phyloP scores from a whole-genome alignment of 2,888 invertebrate genomes.

The Brachypalpus laphriformis region DNA sequence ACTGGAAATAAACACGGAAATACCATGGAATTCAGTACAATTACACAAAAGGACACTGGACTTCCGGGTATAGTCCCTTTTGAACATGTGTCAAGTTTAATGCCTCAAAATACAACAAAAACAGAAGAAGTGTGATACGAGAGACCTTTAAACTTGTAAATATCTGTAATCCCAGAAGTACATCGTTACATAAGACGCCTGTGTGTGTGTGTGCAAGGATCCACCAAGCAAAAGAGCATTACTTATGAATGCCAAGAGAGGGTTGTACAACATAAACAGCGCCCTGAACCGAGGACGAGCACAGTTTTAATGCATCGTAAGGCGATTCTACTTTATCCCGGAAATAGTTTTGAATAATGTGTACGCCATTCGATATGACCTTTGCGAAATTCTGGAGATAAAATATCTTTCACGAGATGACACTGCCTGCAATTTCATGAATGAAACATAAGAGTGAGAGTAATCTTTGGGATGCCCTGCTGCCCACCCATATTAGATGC shows the following conservation, averaged over 20 bases:
- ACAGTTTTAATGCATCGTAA: neutral
- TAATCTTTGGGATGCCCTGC: neutral
- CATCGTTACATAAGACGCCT: too few relatives aligned
- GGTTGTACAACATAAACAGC: neutral
- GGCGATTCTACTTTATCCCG: neutral
- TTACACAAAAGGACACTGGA: neutral
- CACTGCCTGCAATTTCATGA: neutral
- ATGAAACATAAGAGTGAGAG: neutral
- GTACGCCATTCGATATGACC: neutral
- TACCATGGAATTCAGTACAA: neutral
- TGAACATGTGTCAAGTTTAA: neutral
- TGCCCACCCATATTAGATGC: too few relatives aligned
- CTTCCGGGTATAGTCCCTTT: neutral
- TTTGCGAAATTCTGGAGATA: neutral
- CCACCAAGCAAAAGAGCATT: neutral
- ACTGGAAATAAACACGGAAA: slow-evolving; percentile 6
- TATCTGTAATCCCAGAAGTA: too few relatives aligned
- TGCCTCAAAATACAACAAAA: neutral
- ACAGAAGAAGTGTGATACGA: neutral
- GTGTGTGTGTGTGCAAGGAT: neutral
- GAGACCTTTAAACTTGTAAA: too few relatives aligned
- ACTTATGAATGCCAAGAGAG: neutral
- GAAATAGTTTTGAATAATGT: neutral
- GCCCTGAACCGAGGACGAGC: neutral
- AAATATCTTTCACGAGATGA: neutral